A percentile compares a stretch with the other conserved stretches of the same genome.
Evolutionary conservation across 2,113 vertebrate species (phyloP).

Genomic region (Rhabdornis inornatus): DNA sequence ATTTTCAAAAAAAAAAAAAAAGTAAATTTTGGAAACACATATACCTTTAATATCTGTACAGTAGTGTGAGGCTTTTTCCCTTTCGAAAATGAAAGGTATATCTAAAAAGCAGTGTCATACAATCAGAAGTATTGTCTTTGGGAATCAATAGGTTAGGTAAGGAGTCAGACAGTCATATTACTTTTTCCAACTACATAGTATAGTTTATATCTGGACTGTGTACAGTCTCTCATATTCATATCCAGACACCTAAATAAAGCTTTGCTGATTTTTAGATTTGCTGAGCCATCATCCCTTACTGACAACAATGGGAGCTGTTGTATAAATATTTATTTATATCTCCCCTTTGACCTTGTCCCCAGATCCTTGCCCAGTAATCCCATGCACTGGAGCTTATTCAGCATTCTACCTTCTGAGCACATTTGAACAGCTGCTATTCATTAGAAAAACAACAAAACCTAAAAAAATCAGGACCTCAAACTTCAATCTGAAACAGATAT

Average conservation of each 20-base stretch:
- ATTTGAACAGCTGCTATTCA: conserved; percentile 44
- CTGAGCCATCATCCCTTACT: background rate
- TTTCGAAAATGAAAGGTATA: background rate
- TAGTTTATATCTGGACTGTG: background rate
- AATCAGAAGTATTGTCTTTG: background rate
- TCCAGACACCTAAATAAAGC: background rate
- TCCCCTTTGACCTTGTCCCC: background rate
- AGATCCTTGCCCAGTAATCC: background rate
- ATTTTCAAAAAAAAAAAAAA: background rate
- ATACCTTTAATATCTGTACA: background rate
- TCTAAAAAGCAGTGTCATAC: background rate
- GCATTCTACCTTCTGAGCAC: background rate
- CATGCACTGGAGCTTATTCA: conserved; percentile 9
- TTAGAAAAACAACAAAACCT: conserved; percentile 18
- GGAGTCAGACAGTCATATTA: background rate
- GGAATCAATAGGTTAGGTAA: background rate
- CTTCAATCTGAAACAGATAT: conserved; percentile 18
- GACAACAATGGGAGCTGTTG: background rate
- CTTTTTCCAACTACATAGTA: background rate
- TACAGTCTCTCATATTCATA: background rate
- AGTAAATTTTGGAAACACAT: background rate
- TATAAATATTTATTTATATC: conserved; percentile 41
- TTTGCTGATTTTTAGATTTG: conserved; percentile 15
- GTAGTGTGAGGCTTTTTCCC: background rate
- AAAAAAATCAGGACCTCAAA: background rate